Conservation (phyloP, 2,888 invertebrate species). For the Drosophila tripunctata region DNA sequence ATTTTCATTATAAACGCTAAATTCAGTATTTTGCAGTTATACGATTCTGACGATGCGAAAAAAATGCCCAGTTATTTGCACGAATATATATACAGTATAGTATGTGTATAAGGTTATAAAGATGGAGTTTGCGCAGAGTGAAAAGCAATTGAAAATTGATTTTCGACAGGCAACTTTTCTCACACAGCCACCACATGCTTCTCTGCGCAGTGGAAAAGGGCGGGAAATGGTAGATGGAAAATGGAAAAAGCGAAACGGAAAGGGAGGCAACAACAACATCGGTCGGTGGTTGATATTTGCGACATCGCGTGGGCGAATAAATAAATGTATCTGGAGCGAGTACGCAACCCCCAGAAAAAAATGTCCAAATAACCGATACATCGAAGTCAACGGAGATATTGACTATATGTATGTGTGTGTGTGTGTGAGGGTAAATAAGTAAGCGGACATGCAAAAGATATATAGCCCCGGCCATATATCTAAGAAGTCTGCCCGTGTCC, state of each 20-base stretch:
- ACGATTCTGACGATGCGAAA: neutral
- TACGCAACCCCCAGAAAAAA: slow-evolving; percentile 52
- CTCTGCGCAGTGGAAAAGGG: slow-evolving; percentile 41
- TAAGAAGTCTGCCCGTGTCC: slow-evolving; percentile 35
- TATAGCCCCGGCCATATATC: slow-evolving; percentile 73
- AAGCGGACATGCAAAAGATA: slow-evolving; percentile 62
- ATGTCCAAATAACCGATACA: slow-evolving; percentile 28
- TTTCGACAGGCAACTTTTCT: slow-evolving; percentile 37
- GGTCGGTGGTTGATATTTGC: slow-evolving; percentile 64
- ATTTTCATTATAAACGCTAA: slow-evolving; percentile 9
- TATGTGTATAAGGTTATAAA: neutral
- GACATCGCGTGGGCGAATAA: slow-evolving; percentile 37
- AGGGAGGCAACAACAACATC: neutral
- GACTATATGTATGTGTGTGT: slow-evolving; percentile 21
- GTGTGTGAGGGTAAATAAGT: slow-evolving; percentile 43
- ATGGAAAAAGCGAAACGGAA: no score
- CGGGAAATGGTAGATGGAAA: neutral
- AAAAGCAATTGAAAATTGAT: slow-evolving; percentile 61
- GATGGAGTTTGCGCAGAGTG: slow-evolving; percentile 63
- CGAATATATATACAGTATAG: neutral
- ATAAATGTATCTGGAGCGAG: slow-evolving; percentile 65
- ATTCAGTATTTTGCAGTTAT: neutral
- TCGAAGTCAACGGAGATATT: slow-evolving; percentile 38
- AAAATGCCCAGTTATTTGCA: neutral
- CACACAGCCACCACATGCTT: slow-evolving; percentile 15